Base-by-base conservation (phyloP, 2,888 invertebrate species). In the Diarsia dahlii region DNA sequence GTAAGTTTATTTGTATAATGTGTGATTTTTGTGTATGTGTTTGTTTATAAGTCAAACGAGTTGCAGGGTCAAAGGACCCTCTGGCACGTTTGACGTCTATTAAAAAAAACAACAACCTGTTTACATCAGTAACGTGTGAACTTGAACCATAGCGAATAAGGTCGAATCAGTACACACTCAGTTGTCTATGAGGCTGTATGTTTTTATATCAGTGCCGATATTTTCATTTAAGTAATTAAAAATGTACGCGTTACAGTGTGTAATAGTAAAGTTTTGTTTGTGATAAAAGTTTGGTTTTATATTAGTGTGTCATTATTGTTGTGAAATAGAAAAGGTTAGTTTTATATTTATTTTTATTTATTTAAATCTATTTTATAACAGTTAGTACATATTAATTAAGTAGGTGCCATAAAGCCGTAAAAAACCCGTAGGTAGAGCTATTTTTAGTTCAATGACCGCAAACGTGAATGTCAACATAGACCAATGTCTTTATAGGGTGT, bases 121-220 rank as follows among this genome's bases (percentile, higher is more conserved):
- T 23, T 10, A n/a, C 63, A 63, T 13, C 13, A 46, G 10, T 46
- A 46, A 48, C 45, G 48, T 45, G 50, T 78, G 72, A 67, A 78
- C 79, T 78, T 78, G 66, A 78, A 72, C 45, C 10, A 15, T 23
- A 23, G 1, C 28, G 18, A 52, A 71, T 62, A 34, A 78, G 46
- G 39, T 46, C 5, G 23, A n/a, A 52, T 52, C 52, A 79, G 58
- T 80, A 39, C 12, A 34, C 54, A 54, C 54, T 54, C n/a, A 20
- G 9, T 67, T 20, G 73, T 13, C 18, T 28, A 74, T 54, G 46
- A 68, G 56, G 73, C 67, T 56, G 79, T 56, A 10, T 63, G 62
- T 15, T 23, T 46, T 20, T 13, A 39, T 54, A 60, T 3, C n/a
- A 15, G 48, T 60, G 39, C 56, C 18, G 13, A 23, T n/a, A 50